Evolutionary conservation across 2,797 vertebrate species (phyloP), one percentile per base, ranked within the genome.

Genomic region (Macroramphosus scolopax): DNA sequence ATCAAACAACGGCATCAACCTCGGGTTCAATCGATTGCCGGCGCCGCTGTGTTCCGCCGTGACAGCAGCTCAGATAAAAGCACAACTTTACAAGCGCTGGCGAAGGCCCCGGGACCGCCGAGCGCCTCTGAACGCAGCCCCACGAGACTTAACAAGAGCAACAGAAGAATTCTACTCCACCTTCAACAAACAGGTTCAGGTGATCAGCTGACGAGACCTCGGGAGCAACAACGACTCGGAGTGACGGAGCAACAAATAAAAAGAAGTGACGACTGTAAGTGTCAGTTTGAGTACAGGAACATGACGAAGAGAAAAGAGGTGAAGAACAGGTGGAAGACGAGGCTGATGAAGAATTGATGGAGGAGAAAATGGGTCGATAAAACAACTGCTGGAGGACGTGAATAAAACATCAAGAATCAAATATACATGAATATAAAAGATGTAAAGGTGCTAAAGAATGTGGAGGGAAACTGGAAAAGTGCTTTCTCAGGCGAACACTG

Each of bases 341-440:
- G 42, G 31, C 30, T 60, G 57, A 67, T 81, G 64, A 82, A 81
- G 63, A 50, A 78, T 80, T 80, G 76, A 84, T 77, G 75, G 35
- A 43, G 59, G 46, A 69, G 56, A 74, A 82, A 78, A 65, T 75
- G 69, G 73, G 75, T 79, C 70, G 62, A 75, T 79, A 75, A 78
- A 77, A 77, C 57, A 57, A 55, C 20, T 54, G 69, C 59, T 3
- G 68, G 69, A 68, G 51, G 17, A 46, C 11, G 54, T 84, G 77
- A 86, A 86, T 86, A 81, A 84, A 82, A 77, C 72, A 84, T 83
- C 7, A 18, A 22, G 18, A 44, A 78, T 86, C 45, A 86, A 86
- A 82, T 72, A 84, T 82, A 37, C 51, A 83, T 78, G 79, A 68
- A 58, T 51, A 72, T 74, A 73, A 77, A 78, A 63, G 52, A 75